Evolutionary conservation across 2,888 invertebrate species (phyloP).

Genomic region (Homarus gammarus): DNA sequence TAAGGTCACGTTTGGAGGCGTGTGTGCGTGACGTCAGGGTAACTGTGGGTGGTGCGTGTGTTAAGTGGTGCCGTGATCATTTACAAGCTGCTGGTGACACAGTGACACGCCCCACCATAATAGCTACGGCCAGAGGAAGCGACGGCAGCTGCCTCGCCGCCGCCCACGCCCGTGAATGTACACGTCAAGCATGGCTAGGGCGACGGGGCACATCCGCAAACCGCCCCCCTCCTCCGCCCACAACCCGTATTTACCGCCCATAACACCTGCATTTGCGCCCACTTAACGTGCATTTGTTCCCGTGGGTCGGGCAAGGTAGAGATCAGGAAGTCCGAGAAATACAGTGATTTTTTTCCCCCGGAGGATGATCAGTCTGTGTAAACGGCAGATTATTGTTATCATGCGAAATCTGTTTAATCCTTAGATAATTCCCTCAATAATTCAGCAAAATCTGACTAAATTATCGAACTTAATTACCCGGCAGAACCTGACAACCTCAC

Average conservation of each 20-base stretch:
- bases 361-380: too few relatives aligned
- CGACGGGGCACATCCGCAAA: conserved; percentile 28
- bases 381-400: too few relatives aligned
- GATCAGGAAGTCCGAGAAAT: too few relatives aligned
- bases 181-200: conserved; percentile 32
- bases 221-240: neutral
- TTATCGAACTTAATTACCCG: too few relatives aligned
- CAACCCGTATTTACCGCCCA: conserved; percentile 25
- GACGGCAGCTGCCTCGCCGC: conserved; percentile 21
- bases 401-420: too few relatives aligned
- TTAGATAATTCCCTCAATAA: too few relatives aligned
- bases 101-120: neutral
- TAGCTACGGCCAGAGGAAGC: conserved; percentile 5
- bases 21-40: neutral
- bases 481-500: too few relatives aligned
- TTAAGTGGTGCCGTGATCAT: neutral
- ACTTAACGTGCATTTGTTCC: neutral
- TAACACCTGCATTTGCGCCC: conserved; percentile 18
- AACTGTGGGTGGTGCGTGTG: neutral
- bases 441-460: too few relatives aligned
- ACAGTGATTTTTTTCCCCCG: too few relatives aligned
- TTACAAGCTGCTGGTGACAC: neutral
- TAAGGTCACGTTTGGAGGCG: neutral
- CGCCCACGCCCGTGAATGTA: conserved; percentile 36
- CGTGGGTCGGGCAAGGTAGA: too few relatives aligned